These are phyloP conservation scores for Paedocypris sp. DNA, from an alignment of 2,113 vertebrate species.

Conservation along the genomic window DNA sequence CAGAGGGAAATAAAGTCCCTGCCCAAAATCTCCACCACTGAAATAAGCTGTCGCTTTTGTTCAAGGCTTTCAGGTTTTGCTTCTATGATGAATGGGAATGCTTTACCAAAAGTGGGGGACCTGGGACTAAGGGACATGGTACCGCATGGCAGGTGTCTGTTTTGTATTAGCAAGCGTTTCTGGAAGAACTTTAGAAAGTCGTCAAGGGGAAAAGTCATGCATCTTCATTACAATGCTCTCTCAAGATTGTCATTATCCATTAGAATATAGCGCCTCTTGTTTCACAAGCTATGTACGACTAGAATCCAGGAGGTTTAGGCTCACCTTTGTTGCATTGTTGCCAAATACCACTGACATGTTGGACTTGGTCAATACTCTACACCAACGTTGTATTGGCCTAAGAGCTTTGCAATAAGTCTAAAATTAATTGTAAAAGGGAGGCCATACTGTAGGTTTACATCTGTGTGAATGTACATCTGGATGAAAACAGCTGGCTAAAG, in stretches of 20 bases:
- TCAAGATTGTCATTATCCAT: constrained; percentile 50
- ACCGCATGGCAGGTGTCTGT: not conserved
- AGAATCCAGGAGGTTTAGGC: too few species aligned
- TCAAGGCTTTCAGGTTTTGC: constrained; percentile 25
- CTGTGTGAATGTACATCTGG: constrained; percentile 21
- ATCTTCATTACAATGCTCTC: constrained; percentile 52
- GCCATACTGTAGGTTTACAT: not conserved
- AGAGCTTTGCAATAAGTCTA: constrained; percentile 6
- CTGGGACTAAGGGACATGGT: not conserved
- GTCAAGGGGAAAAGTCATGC: constrained; percentile 38
- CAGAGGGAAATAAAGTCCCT: not conserved
- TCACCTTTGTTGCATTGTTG: not conserved
- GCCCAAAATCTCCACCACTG: constrained; percentile 24
- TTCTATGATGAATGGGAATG: constrained; percentile 30
- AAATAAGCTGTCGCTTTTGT: constrained; percentile 52
- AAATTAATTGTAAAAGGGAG: not conserved
- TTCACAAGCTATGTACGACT: too few species aligned
- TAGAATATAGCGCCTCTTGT: not conserved
- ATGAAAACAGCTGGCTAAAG: constrained; percentile 7
- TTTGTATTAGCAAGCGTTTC: constrained; percentile 12
- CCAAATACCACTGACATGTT: too few species aligned
- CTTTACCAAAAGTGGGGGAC: constrained; percentile 32
- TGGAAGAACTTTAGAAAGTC: constrained; percentile 50
- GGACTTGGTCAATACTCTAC: too few species aligned
- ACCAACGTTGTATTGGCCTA: too few species aligned